These are phyloP conservation scores for Panagrolaimus sp. DNA, from an alignment of 1,140 invertebrate genomes.

Conservation along the genomic window DNA sequence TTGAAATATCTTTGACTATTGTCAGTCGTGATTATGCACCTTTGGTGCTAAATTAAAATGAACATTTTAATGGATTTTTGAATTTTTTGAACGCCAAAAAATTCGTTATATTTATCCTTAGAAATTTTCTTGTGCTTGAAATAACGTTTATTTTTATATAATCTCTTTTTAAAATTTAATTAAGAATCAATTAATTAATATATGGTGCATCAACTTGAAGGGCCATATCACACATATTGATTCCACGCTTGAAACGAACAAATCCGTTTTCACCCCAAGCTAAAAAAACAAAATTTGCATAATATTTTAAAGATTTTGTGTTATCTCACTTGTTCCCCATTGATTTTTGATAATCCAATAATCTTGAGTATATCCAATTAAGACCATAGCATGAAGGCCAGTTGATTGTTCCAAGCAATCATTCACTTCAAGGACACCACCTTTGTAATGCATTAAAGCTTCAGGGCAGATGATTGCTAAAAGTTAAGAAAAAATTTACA, in stretches of 20 bases:
- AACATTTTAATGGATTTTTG: too few relatives aligned
- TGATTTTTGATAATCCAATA: constrained; percentile 39
- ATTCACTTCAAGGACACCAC: constrained; percentile 37
- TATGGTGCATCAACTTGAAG: constrained; percentile 66
- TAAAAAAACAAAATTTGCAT: too few relatives aligned
- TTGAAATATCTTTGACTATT: too few relatives aligned
- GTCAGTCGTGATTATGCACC: too few relatives aligned
- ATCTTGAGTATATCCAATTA: constrained; percentile 52
- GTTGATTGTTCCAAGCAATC: constrained; percentile 24
- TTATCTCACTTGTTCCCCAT: constrained; percentile 25
- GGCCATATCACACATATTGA: constrained; percentile 80
- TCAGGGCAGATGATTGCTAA: constrained; percentile 8
- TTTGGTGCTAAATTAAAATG: too few relatives aligned
- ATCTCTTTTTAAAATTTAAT: too few relatives aligned
- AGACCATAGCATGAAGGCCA: constrained; percentile 34
- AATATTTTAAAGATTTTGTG: too few relatives aligned
- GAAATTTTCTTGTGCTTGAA: too few relatives aligned
- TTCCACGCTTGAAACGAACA: constrained; percentile 83
- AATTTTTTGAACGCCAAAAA: too few relatives aligned
- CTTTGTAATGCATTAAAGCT: constrained; percentile 29
- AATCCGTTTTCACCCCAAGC: constrained; percentile 70
- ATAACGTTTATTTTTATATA: too few relatives aligned
- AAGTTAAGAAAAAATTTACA: neutral
- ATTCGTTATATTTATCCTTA: too few relatives aligned
- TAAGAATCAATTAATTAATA: constrained; percentile 14